Evolutionary conservation across 2,113 vertebrate species (phyloP), one percentile per base, ranked within the genome.

Genomic region (Trachemys scripta): DNA sequence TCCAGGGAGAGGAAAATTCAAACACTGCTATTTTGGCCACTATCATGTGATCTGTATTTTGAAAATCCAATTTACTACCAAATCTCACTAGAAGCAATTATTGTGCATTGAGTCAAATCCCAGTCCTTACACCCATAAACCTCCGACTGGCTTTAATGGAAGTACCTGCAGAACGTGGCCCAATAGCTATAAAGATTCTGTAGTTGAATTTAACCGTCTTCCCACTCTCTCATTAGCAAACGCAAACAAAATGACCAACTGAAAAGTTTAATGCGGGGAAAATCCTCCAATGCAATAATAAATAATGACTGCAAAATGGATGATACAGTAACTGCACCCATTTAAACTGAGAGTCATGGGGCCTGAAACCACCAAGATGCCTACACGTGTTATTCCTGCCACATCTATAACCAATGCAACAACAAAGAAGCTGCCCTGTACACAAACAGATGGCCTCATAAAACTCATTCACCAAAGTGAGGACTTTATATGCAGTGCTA

Each of bases 71-170:
- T 96, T 47, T 47, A 76, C 38, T 76, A 76, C 42, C 75, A 47
- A 54, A 76, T 27, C 42, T 13, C 75, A 76, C 12, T 27, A 7
- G 42, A 47, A 95, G 88, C 90, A 97, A 95, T 95, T 93, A 94
- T 78, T 97, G 96, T 95, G 95, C 96, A 96, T 96, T 93, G 93
- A 92, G 94, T 91, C 97, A 97, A 96, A 96, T 95, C 94, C 95
- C 94, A 83, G 94, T 87, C 83, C 45, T 96, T 93, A 84, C 95
- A 95, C 95, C 96, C 75, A 96, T 96, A 94, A 95, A 96, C 90
- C 96, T 92, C 95, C 96, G 81, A 95, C 91, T 94, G 96, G 96
- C 93, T 97, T 94, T 24, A 59, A 35, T 96, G 96, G 96, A 95
- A 97, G 95, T 54, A 16, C 79, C 25, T 96, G 92, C 11, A 84